Percentiles rank a stretch among this genome's conserved stretches.
phyloP scores from a whole-genome alignment of 1,140 invertebrate genomes.

The Heliothis virescens region DNA sequence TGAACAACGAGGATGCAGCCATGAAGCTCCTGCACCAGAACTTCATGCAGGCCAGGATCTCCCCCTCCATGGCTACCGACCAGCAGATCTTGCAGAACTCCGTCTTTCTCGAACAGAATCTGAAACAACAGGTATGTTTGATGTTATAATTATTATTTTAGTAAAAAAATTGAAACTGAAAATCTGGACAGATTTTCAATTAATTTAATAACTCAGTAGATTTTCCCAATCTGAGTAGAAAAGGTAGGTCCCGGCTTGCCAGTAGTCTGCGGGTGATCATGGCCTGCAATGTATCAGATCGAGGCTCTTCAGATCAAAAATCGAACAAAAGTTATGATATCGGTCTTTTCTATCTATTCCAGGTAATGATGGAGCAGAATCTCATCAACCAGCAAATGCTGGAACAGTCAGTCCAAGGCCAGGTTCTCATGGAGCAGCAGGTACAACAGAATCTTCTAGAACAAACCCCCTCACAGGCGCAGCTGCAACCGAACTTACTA shows the following conservation, averaged over 20 bases:
- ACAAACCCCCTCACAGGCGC: slow-evolving; percentile 73
- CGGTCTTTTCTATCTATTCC: slow-evolving; percentile 23
- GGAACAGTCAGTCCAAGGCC: slow-evolving; percentile 85
- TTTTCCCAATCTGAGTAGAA: too few species aligned
- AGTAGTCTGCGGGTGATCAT: too few species aligned
- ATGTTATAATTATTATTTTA: too few species aligned
- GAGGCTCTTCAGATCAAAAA: too few species aligned
- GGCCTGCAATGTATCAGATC: too few species aligned
- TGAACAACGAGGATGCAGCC: slow-evolving; percentile 79
- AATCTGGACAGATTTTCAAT: too few species aligned
- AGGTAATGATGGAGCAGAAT: slow-evolving; percentile 86
- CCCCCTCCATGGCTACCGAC: slow-evolving; percentile 74
- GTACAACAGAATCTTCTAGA: slow-evolving; percentile 77
- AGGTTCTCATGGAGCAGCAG: slow-evolving; percentile 77
- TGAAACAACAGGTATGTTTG: slow-evolving; percentile 65
- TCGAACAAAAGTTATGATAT: too few species aligned
- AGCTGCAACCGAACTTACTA: slow-evolving; percentile 67
- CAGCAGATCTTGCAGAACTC: slow-evolving; percentile 80
- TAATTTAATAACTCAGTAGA: too few species aligned
- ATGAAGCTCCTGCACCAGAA: slow-evolving; percentile 85
- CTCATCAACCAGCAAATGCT: slow-evolving; percentile 88
- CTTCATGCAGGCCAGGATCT: slow-evolving; percentile 83
- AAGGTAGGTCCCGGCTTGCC: too few species aligned
- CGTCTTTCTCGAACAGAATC: slow-evolving; percentile 69
- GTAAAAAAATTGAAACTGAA: too few species aligned